Evolutionary conservation across 2,888 invertebrate genomes (phyloP), one percentile per base, ranked within the genome.

Genomic region (Erannis defoliaria): DNA sequence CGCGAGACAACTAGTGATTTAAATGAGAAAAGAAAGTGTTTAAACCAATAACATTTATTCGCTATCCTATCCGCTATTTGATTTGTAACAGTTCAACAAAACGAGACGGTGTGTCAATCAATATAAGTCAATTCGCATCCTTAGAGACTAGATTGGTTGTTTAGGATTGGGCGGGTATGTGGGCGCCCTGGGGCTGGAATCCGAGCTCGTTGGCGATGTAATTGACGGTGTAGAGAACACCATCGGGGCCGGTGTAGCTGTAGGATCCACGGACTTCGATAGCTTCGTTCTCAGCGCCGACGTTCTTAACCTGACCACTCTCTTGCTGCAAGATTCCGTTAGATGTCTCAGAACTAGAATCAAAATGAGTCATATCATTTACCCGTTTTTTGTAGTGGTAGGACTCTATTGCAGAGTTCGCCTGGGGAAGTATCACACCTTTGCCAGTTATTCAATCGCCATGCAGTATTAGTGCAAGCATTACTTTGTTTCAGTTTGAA

Each of bases 131-230:
- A 14, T 12, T 19, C 12, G 19, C 55, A 19, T 3, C 1, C 12
- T 21, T 62, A 67, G 49, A 70, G 74, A 72, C 21, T 40, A 40
- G 74, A 61, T 53, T 62, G 46, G 50, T 6, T 35, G 55, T 35
- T 67, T 63, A 65, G 55, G 18, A 65, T 59, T 66, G 66, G 48
- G 64, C 18, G 75, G 89, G 88, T 19, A 90, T 42, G 35, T 89
- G 88, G 37, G 78, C 77, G 8, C 76, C 90, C 26, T 61, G 3
- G 72, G 94, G 89, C 67, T 88, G 89, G 93, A 90, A 95, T 10
- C 94, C 95, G 63, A 82, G 76, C 78, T 94, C 89, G 82, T 94
- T 85, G 61, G 94, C 94, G 55, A 83, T 59, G 88, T 94, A 95
- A 42, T 53, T 77, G 45, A 94, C 84, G 16, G 78, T 66, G 88